Evolutionary conservation across 2,113 vertebrate genomes (phyloP).

Genomic region (Caracal caracal): DNA sequence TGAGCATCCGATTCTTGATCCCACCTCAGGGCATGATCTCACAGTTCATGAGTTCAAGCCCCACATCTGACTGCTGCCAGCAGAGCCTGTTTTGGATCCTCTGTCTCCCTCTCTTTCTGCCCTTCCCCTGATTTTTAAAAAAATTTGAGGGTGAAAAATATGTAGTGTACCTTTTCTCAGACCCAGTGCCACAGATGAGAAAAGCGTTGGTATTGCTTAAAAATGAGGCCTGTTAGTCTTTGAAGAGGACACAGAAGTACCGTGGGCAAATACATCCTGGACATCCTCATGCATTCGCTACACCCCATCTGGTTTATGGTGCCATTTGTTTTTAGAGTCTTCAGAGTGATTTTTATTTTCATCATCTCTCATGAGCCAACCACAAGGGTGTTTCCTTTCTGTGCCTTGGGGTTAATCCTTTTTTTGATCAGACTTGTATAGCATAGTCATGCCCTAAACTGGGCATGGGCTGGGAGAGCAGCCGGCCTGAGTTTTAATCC

Average conservation of each 20-base stretch:
- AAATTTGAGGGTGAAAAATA: background rate
- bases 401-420: background rate
- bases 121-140: no score
- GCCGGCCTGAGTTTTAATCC: slow-evolving; percentile 13
- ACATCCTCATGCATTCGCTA: background rate
- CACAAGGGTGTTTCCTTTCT: slow-evolving; percentile 40
- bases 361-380: slow-evolving; percentile 51
- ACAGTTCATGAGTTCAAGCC: no score
- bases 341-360: background rate
- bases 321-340: slow-evolving; percentile 40
- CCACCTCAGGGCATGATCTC: no score
- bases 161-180: background rate
- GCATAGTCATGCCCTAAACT: no score
- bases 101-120: no score
- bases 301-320: background rate
- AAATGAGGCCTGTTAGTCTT: background rate
- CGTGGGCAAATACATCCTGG: accelerated
- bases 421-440: background rate
- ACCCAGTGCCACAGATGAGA: background rate
- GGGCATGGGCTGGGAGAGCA: background rate
- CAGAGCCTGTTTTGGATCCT: no score
- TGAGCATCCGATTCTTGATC: no score
- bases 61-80: no score
- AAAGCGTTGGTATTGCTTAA: background rate
- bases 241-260: background rate